phyloP scores from a whole-genome alignment of 1,140 invertebrate species.

The Ctenoplectra terminalis region DNA sequence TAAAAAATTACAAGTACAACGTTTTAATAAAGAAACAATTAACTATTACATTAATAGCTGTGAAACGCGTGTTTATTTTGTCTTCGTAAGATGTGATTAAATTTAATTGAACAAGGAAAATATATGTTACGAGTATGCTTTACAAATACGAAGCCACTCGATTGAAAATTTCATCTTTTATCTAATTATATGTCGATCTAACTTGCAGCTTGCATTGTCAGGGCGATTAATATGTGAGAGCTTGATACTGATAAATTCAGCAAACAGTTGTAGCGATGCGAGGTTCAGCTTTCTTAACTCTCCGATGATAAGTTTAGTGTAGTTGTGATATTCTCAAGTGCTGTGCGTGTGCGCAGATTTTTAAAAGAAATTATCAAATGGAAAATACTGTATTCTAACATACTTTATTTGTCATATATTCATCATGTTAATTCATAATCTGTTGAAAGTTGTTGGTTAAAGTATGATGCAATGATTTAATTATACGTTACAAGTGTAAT shows the following conservation, averaged over 20 bases:
- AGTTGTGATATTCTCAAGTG: background rate
- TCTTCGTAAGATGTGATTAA: background rate
- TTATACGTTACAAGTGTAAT: background rate
- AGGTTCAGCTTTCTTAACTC: background rate
- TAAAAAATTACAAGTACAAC: too few species aligned
- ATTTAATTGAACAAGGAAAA: background rate
- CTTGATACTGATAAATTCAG: background rate
- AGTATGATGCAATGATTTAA: background rate
- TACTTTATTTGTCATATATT: background rate
- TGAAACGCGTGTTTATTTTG: background rate
- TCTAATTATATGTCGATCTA: too few species aligned
- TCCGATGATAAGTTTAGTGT: background rate
- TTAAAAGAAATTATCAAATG: conserved; percentile 4
- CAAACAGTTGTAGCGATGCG: background rate
- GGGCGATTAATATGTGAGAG: background rate
- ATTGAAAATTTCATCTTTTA: background rate
- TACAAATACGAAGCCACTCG: background rate
- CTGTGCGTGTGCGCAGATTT: conserved; percentile 23
- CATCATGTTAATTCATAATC: background rate
- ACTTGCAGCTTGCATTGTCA: background rate
- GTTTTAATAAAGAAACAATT: background rate
- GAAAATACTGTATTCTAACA: background rate
- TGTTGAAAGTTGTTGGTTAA: background rate
- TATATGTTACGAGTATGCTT: background rate
- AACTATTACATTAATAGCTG: background rate